A percentile compares a stretch with the other conserved stretches of the same genome.
phyloP scores from a whole-genome alignment of 2,888 invertebrate species.

The Hyles lineata region DNA sequence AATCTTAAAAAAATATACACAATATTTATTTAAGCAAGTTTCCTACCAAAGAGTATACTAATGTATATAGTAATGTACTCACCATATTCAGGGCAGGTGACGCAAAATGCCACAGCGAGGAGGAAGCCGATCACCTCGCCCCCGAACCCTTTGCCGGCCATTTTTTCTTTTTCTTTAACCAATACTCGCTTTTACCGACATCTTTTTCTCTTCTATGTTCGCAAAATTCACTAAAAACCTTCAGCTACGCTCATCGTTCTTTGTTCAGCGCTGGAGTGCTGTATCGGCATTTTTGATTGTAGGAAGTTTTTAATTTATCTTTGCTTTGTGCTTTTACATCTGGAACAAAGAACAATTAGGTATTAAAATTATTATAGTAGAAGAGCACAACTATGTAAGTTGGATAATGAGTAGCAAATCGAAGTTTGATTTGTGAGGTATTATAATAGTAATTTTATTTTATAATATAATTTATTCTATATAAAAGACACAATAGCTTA shows the following conservation, averaged over 20 bases:
- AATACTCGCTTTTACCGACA: conserved; percentile 77
- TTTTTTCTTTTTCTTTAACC: conserved; percentile 77
- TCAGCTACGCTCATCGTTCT: conserved; percentile 63
- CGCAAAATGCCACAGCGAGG: conserved; percentile 77
- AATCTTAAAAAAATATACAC: too few relatives aligned
- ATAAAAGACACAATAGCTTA: too few relatives aligned
- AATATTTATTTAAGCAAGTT: too few relatives aligned
- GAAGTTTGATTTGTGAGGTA: background rate
- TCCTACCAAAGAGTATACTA: too few relatives aligned
- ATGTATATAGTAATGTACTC: conserved; percentile 52
- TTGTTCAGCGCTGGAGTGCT: conserved; percentile 54
- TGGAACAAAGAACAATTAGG: conserved; percentile 55
- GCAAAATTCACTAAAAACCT: conserved; percentile 65
- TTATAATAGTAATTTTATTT: too few relatives aligned
- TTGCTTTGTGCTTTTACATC: conserved; percentile 58
- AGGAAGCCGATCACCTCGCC: conserved; percentile 78
- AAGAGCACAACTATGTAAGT: background rate
- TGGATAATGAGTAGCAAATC: background rate
- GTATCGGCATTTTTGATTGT: conserved; percentile 61
- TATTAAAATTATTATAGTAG: background rate
- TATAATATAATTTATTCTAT: too few relatives aligned
- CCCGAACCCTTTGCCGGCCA: conserved; percentile 75
- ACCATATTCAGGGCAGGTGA: conserved; percentile 81
- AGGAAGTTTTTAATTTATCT: conserved; percentile 43
- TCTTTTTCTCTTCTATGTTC: conserved; percentile 68